Percentiles rank a stretch among this genome's conserved stretches.
Evolutionary conservation across 2,797 vertebrate genomes (phyloP).

Genomic region (Setipinna tenuifilis): DNA sequence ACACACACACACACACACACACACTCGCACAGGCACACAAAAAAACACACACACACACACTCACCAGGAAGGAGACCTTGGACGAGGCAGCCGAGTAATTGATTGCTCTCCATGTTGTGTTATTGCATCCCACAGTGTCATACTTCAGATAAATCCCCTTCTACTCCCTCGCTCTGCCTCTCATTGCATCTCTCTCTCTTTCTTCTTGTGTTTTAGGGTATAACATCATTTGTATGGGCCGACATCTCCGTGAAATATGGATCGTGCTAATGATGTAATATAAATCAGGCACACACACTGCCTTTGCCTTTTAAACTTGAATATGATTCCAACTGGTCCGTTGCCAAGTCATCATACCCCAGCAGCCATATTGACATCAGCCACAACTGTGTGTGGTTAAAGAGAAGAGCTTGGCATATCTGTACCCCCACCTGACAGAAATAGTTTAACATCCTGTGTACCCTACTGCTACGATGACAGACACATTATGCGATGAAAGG

Average conservation of each 20-base stretch:
- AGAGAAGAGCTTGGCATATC: not conserved
- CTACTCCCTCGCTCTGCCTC: not conserved
- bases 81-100: constrained; percentile 58
- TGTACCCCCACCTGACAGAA: not conserved
- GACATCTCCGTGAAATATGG: not conserved
- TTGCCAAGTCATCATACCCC: not conserved
- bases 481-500: not conserved
- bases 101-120: constrained; percentile 59
- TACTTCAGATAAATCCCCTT: constrained; percentile 52
- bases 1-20: constrained; percentile 30
- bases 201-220: constrained; percentile 6
- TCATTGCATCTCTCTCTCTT: not conserved
- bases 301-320: not conserved
- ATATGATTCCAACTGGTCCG: constrained; percentile 27
- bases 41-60: constrained; percentile 33
- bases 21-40: not conserved
- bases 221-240: constrained; percentile 12
- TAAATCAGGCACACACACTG: not conserved
- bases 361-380: not conserved
- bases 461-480: not conserved
- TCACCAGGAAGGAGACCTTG: constrained; percentile 56
- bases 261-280: constrained; percentile 8
- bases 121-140: constrained; percentile 57
- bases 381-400: not conserved
- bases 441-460: not conserved